Conservation (phyloP, 2,113 vertebrate genomes). For the Pluvialis apricaria region DNA sequence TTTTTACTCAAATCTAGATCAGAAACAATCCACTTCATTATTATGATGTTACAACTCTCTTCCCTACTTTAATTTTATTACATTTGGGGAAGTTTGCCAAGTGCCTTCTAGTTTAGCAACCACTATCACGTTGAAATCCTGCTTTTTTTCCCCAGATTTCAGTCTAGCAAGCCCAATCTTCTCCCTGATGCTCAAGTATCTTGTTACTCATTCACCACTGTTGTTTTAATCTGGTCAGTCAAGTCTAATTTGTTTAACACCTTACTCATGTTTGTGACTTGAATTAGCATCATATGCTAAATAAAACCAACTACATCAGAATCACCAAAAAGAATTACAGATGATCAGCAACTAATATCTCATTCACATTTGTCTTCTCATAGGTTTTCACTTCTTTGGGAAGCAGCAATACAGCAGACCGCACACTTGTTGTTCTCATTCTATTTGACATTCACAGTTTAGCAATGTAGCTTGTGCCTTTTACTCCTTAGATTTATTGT, state of each 20-base stretch:
- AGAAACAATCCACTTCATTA: neutral
- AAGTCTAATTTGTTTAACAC: neutral
- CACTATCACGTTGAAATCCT: neutral
- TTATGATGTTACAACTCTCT: neutral
- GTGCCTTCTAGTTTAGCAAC: neutral
- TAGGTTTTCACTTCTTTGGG: neutral
- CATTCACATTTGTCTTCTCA: neutral
- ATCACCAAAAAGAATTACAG: neutral
- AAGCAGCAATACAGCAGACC: neutral
- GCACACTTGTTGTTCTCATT: neutral
- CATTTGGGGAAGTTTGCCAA: neutral
- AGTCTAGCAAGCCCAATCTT: neutral
- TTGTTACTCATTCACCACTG: neutral
- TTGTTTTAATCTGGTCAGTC: neutral
- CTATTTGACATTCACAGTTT: neutral
- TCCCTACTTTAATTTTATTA: neutral
- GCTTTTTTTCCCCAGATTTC: neutral
- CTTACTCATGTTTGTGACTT: neutral
- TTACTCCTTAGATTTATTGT: neutral
- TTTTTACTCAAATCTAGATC: neutral
- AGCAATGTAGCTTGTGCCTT: neutral
- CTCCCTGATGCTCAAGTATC: neutral
- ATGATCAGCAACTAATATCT: neutral
- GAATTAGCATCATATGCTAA: neutral
- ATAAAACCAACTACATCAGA: neutral